phyloP scores from a whole-genome alignment of 2,113 vertebrate genomes.

The Macquaria australasica region DNA sequence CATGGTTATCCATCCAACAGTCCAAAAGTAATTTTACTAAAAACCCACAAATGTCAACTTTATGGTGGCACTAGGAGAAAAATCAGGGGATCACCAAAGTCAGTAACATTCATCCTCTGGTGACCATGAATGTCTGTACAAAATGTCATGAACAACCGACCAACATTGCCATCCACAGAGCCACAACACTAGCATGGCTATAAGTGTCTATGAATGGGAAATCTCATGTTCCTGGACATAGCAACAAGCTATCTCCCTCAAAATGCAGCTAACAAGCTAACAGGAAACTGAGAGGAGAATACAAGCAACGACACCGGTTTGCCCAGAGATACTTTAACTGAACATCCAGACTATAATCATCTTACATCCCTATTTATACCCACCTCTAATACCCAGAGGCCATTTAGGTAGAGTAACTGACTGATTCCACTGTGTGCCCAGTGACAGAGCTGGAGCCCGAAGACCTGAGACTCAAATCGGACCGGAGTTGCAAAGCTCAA shows the following conservation, averaged over 20 bases:
- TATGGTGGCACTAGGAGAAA: too few relatives aligned
- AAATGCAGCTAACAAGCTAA: not conserved
- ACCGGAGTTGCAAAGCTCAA: constrained; percentile 13
- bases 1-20: not conserved
- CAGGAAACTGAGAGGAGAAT: not conserved
- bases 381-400: constrained; percentile 56
- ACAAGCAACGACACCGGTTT: constrained; percentile 17
- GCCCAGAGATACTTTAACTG: constrained; percentile 3
- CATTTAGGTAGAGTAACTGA: not conserved
- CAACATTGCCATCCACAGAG: not conserved
- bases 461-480: not conserved
- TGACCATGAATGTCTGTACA: not conserved
- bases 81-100: not conserved
- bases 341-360: constrained; percentile 52
- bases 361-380: constrained; percentile 68
- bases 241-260: not conserved
- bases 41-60: too few relatives aligned
- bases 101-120: not conserved
- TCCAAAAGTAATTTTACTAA: not conserved
- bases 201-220: not conserved
- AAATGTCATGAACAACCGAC: not conserved
- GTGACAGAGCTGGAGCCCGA: not conserved
- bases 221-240: not conserved
- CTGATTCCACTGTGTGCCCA: constrained; percentile 5
- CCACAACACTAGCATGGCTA: not conserved